Percentiles rank a stretch among this genome's conserved stretches.
phyloP scores from a whole-genome alignment of 1,140 invertebrate genomes.

The Drosophila grimshawi region DNA sequence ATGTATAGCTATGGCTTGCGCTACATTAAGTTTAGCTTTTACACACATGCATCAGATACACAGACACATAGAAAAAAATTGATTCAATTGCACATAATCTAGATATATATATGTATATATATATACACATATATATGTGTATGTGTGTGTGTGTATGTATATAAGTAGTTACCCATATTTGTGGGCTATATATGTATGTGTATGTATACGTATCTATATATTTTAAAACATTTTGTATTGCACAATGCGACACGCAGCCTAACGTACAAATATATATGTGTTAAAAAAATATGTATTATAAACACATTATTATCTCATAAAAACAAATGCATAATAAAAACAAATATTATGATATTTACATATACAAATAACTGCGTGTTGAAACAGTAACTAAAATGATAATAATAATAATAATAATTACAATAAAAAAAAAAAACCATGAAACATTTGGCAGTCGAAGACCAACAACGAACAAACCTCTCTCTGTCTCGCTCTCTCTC shows the following conservation, averaged over 20 bases:
- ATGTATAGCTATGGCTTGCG: conserved; percentile 5
- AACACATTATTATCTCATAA: conserved; percentile 39
- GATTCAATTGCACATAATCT: background rate
- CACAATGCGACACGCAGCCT: conserved; percentile 39
- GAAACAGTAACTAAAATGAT: conserved; percentile 51
- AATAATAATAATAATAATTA: too few relatives aligned
- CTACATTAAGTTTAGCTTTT: conserved; percentile 1
- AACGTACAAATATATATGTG: conserved; percentile 17
- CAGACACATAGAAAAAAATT: background rate
- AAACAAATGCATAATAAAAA: conserved; percentile 51
- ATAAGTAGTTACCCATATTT: background rate
- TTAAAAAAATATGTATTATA: conserved; percentile 23
- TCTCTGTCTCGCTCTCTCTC: too few relatives aligned
- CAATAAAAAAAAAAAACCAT: conserved; percentile 26
- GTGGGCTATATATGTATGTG: background rate
- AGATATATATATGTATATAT: conserved; percentile 12
- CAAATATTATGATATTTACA: conserved; percentile 24
- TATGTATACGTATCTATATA: background rate
- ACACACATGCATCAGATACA: conserved; percentile 3
- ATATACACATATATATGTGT: too few relatives aligned
- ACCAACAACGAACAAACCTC: conserved; percentile 31
- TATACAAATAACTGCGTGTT: conserved; percentile 11
- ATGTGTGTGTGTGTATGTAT: background rate
- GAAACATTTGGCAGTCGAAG: conserved; percentile 63
- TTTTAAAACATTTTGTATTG: conserved; percentile 33